These are phyloP conservation scores for Sphaerodactylus townsendi DNA, from an alignment of 2,113 vertebrate genomes.

Conservation along the genomic window DNA sequence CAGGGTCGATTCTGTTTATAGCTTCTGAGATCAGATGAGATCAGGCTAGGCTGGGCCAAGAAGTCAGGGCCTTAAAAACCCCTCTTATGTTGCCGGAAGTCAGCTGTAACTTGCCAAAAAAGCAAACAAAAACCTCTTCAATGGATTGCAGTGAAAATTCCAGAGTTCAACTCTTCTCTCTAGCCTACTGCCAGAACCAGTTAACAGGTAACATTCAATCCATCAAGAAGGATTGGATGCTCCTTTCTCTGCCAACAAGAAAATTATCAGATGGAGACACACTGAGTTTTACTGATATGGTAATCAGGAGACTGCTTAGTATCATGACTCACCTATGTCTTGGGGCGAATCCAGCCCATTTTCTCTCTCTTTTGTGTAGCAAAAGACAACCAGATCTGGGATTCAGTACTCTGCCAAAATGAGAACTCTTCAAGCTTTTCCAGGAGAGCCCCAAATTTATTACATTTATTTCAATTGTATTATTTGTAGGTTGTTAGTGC, in stretches of 20 bases:
- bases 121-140: too few species aligned
- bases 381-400: neutral
- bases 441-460: neutral
- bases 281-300: neutral
- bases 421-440: neutral
- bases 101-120: too few species aligned
- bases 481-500: neutral
- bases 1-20: too few species aligned
- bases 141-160: neutral
- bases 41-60: too few species aligned
- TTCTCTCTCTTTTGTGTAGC: neutral
- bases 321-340: neutral
- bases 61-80: too few species aligned
- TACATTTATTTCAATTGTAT: neutral
- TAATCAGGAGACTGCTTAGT: conserved; percentile 3
- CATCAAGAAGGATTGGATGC: neutral
- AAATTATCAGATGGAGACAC: conserved; percentile 20
- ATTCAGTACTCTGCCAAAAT: neutral
- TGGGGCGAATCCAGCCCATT: neutral
- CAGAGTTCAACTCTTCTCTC: neutral
- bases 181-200: neutral
- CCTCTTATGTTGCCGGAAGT: too few species aligned
- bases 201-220: neutral
- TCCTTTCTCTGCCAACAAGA: neutral
- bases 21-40: too few species aligned